phyloP scores from a whole-genome alignment of 1,140 invertebrate species.

The Ips nitidus region DNA sequence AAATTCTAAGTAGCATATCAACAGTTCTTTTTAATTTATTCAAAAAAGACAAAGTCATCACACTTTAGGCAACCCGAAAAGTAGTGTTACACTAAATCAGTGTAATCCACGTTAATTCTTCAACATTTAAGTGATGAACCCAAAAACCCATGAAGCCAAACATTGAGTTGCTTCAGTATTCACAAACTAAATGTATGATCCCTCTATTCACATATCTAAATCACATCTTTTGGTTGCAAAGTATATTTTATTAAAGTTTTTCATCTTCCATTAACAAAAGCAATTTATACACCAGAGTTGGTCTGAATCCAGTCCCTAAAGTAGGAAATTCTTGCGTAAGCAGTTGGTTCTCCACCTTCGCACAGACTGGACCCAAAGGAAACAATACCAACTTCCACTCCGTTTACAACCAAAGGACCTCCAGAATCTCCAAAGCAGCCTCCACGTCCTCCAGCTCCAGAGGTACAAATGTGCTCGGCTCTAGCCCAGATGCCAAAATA shows the following conservation, averaged over 20 bases:
- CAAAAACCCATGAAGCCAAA: neutral
- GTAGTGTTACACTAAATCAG: no score
- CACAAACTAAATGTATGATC: neutral
- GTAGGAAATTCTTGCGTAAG: slow-evolving; percentile 35
- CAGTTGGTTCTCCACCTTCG: slow-evolving; percentile 12
- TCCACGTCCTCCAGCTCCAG: slow-evolving; percentile 8
- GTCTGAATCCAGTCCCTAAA: slow-evolving; percentile 28
- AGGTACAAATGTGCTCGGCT: slow-evolving; percentile 27
- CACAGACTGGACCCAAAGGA: slow-evolving; percentile 27
- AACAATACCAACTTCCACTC: slow-evolving; percentile 29
- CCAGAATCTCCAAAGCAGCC: slow-evolving; percentile 35
- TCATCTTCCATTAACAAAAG: neutral
- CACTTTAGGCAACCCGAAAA: no score
- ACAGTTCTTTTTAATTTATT: no score
- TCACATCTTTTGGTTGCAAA: neutral
- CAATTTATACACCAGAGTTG: neutral
- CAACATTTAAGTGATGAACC: neutral
- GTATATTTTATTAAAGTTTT: neutral
- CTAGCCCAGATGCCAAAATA: neutral
- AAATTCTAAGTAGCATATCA: no score
- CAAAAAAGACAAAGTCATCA: no score
- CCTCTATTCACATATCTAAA: neutral
- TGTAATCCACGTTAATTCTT: no score
- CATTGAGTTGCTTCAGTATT: neutral
- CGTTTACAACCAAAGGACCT: slow-evolving; percentile 24